Base-by-base conservation (phyloP, 2,888 invertebrate species). In the Empis stercorea region DNA sequence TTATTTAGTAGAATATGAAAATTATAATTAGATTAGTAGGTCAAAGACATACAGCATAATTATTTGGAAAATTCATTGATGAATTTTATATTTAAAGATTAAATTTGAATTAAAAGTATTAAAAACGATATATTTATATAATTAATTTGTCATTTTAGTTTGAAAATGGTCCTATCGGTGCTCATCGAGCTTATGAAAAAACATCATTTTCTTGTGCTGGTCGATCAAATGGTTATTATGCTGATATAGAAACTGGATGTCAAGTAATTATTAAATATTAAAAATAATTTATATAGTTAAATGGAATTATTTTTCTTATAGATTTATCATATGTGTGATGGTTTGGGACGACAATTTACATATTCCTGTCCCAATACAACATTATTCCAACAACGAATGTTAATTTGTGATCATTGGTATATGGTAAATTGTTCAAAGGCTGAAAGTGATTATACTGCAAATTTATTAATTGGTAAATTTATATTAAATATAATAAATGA, bases 321-420 rank as follows among this genome's bases (percentile, higher is more conserved):
- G 84, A 76, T 83, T 53, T 86, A 86, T 68, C 84, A 86, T 71
- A 84, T 85, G 84, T 85, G 85, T 63, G 84, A 84, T 61, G 82
- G 79, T 1, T 71, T 84, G 39, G 84, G 84, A 1, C 71, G 84
- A 1, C 81, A 83, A 71, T 86, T 84, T 69, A 84, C 80, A 66
- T 84, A 85, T 68, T 74, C 79, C 20, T 86, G 86, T 57, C 85
- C 85, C 23, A 84, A 84, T 67, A 82, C 82, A 38, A 85, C 85
- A 9, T 74, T 84, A 45, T 85, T 85, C 71, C 85, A 85, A 63
- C 85, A 85, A 64, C 71, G 84, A 42, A 84, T 85, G 84, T 73
- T 85, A 51, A 79, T 86, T 62, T 86, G 85, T 61, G 84, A 85
- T 66, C 85, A 86, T 63, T 70, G 70, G 84, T 84, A 84, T 65